These are phyloP conservation scores for Montipora efflorescens DNA, from an alignment of 64 coral and sea anemone species.

Conservation along the genomic window DNA sequence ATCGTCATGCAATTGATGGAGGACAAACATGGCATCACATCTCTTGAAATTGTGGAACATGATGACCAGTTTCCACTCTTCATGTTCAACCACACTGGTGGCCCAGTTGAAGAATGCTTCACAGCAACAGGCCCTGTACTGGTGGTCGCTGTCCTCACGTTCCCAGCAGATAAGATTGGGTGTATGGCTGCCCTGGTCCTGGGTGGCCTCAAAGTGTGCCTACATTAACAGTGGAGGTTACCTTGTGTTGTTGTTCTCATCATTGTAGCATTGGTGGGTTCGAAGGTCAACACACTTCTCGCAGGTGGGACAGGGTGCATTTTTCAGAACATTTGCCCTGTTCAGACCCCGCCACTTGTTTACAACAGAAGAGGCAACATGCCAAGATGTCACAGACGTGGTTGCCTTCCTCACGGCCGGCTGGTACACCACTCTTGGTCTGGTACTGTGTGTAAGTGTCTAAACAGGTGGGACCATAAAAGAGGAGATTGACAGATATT, in stretches of 20 bases:
- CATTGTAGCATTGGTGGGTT: not conserved
- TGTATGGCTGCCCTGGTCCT: not conserved
- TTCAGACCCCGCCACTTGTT: not conserved
- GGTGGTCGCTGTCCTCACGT: no score
- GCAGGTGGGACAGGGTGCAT: not conserved
- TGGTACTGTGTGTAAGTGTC: not conserved
- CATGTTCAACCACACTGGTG: not conserved
- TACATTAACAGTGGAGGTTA: not conserved
- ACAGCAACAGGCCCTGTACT: not conserved
- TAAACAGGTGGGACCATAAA: not conserved
- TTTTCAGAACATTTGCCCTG: not conserved
- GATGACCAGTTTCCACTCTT: not conserved
- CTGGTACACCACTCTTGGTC: not conserved
- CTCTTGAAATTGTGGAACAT: conserved; percentile 12
- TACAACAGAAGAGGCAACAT: not conserved
- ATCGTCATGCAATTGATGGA: not conserved
- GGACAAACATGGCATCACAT: not conserved
- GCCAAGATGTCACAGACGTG: not conserved
- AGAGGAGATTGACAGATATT: not conserved
- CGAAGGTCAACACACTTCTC: not conserved
- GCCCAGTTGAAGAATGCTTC: not conserved
- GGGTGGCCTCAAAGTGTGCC: not conserved
- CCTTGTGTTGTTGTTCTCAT: no score
- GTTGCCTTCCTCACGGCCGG: not conserved
- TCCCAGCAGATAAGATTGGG: not conserved